Evolutionary conservation across 2,888 invertebrate species (phyloP).

Genomic region (Euzetes globulus): DNA sequence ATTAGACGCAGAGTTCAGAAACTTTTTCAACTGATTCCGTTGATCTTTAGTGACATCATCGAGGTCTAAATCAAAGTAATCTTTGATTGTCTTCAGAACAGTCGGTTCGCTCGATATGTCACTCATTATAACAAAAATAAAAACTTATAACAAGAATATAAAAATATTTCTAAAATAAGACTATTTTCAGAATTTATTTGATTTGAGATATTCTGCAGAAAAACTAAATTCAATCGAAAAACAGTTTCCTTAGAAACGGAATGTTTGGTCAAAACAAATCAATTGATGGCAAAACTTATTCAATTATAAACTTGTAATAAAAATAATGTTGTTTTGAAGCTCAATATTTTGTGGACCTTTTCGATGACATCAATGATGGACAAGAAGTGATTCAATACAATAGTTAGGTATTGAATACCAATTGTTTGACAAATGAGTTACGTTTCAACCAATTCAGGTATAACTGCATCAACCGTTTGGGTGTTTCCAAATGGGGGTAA

Average conservation of each 20-base stretch:
- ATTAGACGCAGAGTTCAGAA: neutral
- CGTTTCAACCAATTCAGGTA: constrained; percentile 36
- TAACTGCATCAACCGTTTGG: constrained; percentile 41
- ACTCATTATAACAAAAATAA: neutral
- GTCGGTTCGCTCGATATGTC: neutral
- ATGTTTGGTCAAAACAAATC: neutral
- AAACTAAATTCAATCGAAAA: neutral
- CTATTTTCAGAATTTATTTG: neutral
- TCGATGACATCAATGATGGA: neutral
- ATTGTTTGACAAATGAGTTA: neutral
- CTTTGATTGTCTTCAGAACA: neutral
- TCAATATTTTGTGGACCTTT: neutral
- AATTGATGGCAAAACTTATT: neutral
- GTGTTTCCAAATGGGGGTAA: constrained; percentile 47
- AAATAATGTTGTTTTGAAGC: neutral
- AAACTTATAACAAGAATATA: neutral
- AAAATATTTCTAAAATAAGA: neutral
- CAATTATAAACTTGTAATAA: neutral
- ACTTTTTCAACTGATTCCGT: constrained; percentile 1
- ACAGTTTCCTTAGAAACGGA: constrained; percentile 1
- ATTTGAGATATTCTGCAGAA: neutral
- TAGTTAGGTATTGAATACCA: neutral
- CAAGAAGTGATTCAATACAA: neutral
- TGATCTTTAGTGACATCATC: constrained; percentile 1
- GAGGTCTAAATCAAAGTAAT: neutral